Base-by-base conservation (phyloP, 1,140 invertebrate species). In the Lasioglossum albipes region DNA sequence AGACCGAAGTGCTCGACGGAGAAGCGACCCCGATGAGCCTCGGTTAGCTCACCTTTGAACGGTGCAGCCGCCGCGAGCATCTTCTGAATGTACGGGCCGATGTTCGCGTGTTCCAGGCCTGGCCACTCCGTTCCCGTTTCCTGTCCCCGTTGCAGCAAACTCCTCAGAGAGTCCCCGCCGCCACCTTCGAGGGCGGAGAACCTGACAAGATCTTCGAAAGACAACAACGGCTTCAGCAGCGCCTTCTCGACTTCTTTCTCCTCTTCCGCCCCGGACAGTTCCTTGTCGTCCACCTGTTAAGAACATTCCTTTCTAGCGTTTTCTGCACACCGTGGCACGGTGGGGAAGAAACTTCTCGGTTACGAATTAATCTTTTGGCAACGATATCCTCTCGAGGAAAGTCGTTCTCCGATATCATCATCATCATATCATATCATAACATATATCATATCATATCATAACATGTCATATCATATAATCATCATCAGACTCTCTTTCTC, bases 221-320 rank as follows among this genome's bases (percentile, higher is more conserved):
- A 94, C 31, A 95, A 90, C 78, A 95, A 83, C 18, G 95, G 94
- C 84, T 94, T 94, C 88, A 94, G 91, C 65, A 95, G 89, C 13
- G 94, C 94, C 81, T 94, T 95, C 79, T 95, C 95, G 45, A 95
- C 94, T 86, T 95, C 95, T 84, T 95, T 95, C 79, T 95, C 95
- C 81, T 95, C 95, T 88, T 96, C 96, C 61, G 95, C 95, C 9
- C 95, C 94, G 27, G 95, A 95, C 75, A 95, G 88, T 83, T 95
- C 95, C 81, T 95, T 94, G 67, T 95, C 95, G 82, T 94, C 94
- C 85, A 94, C 94, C 87, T 94, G 88, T 90, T 87, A 84, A 89
- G 79, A 87, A 91, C 62, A 80, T 80, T 67, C n/a, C 2, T 78
- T 83, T 85, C 84, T 83, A 86, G 76, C 76, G 22, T 83, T 75